Evolutionary conservation across 1,140 invertebrate species (phyloP).

Genomic region (Philaenus spumarius): DNA sequence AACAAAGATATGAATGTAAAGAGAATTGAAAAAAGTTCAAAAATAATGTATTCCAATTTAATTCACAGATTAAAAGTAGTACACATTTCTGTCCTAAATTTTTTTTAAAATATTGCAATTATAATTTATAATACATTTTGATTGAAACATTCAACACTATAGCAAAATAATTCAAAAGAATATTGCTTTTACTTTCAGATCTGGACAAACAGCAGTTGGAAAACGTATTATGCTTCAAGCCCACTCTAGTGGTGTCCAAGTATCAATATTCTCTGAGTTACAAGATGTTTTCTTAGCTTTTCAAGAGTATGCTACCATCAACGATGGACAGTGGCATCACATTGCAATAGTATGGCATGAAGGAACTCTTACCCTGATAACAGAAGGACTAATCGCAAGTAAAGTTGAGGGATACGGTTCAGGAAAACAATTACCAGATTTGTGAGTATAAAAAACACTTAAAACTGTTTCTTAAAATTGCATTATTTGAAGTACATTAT

Average conservation of each 20-base stretch:
- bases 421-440: constrained; percentile 66
- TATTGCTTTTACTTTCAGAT: constrained; percentile 53
- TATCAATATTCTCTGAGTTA: constrained; percentile 79
- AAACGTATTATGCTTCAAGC: constrained; percentile 78
- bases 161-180: too few species aligned
- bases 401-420: constrained; percentile 79
- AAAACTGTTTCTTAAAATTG: constrained; percentile 1
- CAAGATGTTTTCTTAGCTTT: constrained; percentile 89
- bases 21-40: too few species aligned
- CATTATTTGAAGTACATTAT: neutral
- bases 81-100: too few species aligned
- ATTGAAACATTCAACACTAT: too few species aligned
- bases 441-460: constrained; percentile 49
- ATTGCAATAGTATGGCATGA: constrained; percentile 90
- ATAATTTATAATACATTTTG: too few species aligned
- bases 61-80: too few species aligned
- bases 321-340: constrained; percentile 96
- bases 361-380: constrained; percentile 78
- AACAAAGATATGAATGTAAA: too few species aligned
- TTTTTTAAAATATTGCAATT: too few species aligned
- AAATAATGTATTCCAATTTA: too few species aligned
- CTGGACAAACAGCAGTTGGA: constrained; percentile 69
- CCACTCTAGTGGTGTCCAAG: constrained; percentile 81
- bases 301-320: constrained; percentile 85
- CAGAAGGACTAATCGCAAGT: constrained; percentile 87